phyloP scores from a whole-genome alignment of 2,888 invertebrate genomes.

The Pterostichus madidus region DNA sequence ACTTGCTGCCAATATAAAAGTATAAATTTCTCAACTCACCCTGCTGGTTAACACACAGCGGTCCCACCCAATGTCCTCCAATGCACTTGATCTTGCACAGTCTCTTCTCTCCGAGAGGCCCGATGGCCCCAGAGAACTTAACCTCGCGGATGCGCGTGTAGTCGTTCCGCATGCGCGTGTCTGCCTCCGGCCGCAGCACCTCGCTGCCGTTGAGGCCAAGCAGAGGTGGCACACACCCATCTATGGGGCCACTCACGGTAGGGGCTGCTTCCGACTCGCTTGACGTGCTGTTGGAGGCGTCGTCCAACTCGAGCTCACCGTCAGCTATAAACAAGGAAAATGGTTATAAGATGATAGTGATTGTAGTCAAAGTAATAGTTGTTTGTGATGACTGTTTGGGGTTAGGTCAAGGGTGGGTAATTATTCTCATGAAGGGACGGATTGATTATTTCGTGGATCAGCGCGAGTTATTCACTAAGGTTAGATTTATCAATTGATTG shows the following conservation, averaged over 20 bases:
- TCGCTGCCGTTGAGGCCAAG: conserved; percentile 76
- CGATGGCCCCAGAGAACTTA: conserved; percentile 88
- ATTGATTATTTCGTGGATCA: too few species aligned
- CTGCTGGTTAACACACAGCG: conserved; percentile 87
- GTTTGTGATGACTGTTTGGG: too few species aligned
- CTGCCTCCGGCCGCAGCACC: conserved; percentile 73
- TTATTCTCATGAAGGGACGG: too few species aligned
- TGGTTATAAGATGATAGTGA: too few species aligned
- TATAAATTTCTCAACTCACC: conserved; percentile 77
- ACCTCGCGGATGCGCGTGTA: conserved; percentile 79
- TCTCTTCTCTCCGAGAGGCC: conserved; percentile 85
- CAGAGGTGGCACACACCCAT: conserved; percentile 76
- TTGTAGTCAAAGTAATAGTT: too few species aligned
- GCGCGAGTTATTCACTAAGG: too few species aligned
- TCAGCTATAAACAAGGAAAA: too few species aligned
- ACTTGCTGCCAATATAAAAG: too few species aligned
- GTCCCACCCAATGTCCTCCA: conserved; percentile 91
- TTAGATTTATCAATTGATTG: too few species aligned
- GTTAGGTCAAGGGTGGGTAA: too few species aligned
- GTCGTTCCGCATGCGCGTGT: conserved; percentile 74
- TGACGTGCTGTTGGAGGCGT: not conserved
- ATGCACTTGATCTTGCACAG: conserved; percentile 92
- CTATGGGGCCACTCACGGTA: conserved; percentile 65
- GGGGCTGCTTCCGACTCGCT: not conserved
- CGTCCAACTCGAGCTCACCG: not conserved